Base-by-base conservation (phyloP, 2,113 vertebrate genomes). In the Ptilorrhoa leucosticta region DNA sequence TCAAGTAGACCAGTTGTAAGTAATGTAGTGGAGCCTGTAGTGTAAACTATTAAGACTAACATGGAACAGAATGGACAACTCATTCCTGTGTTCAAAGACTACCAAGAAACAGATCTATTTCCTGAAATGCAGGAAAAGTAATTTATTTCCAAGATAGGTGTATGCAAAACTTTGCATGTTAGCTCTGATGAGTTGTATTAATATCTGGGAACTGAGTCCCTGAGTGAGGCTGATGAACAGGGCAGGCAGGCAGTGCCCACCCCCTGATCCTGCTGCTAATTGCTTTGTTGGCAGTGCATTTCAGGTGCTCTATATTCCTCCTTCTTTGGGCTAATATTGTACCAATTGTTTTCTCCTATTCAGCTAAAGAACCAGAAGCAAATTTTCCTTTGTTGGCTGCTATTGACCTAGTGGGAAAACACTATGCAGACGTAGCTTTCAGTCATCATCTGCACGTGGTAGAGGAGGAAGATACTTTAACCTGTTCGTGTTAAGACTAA, bases 331-430 rank as follows among this genome's bases (percentile, higher is more conserved):
- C 53, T 89, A 89, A 94, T 93, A 79, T 39, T 77, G 40, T 81
- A 69, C 71, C 50, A 56, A 50, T 80, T 85, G 45, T 93, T 94
- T 96, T 76, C 42, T 93, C 56, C 81, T 91, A 28, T 61, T 80
- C 66, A 94, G 72, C 81, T 96, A 92, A 97, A 91, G 69, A 90
- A 35, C 24, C 28, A 57, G 50, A 69, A 76, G 63, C 20, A 65
- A 93, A 60, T 27, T 22, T 30, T 86, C 42, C 51, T 44, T 47
- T 51, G 5, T 30, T 76, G 53, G 40, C 66, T 95, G 37, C 18
- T 19, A 28, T 86, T 94, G 79, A 96, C 60, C 64, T 97, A 83
- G 61, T 63, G 70, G 73, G 63, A 81, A 89, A 97, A 66, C 51
- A 58, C 56, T 42, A 15, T 30, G 85, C 70, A 93, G 81, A 57